Conservation (phyloP, 1,140 invertebrate species). For the Meteorus sp. region DNA sequence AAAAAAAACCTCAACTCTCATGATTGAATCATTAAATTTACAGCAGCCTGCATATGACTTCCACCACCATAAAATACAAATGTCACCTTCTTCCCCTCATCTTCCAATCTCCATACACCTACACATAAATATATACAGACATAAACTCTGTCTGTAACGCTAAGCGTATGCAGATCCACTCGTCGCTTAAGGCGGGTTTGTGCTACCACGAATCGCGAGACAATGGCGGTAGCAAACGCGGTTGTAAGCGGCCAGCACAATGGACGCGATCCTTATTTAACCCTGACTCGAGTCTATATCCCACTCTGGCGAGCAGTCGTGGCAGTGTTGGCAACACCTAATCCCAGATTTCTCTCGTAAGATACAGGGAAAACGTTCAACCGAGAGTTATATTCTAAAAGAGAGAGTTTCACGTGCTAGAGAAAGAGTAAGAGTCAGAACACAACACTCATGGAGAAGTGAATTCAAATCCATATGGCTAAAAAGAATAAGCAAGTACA, state of each 20-base stretch:
- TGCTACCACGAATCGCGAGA: constrained; percentile 45
- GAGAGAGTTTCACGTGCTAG: no score
- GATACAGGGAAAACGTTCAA: neutral
- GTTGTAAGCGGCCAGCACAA: constrained; percentile 49
- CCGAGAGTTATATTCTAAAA: constrained; percentile 1
- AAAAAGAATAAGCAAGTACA: no score
- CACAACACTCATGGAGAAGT: no score
- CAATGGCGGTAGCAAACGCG: constrained; percentile 49
- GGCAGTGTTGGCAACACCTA: constrained; percentile 31
- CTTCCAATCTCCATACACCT: neutral
- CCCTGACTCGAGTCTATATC: constrained; percentile 61
- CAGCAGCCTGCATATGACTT: no score
- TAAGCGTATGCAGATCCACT: constrained; percentile 62
- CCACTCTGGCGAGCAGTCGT: constrained; percentile 42
- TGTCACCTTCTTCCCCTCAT: neutral
- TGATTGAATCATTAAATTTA: no score
- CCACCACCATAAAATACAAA: no score
- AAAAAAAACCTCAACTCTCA: no score
- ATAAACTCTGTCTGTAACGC: constrained; percentile 54
- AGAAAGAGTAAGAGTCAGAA: no score
- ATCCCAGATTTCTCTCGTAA: constrained; percentile 51
- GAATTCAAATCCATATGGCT: no score
- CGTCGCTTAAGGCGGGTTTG: constrained; percentile 41
- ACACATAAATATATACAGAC: constrained; percentile 28
- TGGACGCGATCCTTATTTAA: constrained; percentile 60